Evolutionary conservation across 2,797 vertebrate genomes (phyloP).

Genomic region (Melopsittacus undulatus): DNA sequence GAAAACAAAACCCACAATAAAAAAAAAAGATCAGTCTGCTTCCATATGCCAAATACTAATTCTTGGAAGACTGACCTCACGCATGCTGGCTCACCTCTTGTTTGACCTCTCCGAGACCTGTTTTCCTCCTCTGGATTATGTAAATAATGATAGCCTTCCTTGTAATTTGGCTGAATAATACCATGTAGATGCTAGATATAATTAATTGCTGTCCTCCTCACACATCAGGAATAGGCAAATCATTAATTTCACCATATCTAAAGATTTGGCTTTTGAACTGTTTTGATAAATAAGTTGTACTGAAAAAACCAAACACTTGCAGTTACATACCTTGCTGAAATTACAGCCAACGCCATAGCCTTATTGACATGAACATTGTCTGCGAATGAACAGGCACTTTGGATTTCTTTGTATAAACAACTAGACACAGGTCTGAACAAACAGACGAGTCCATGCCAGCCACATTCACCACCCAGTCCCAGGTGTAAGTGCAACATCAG

Average conservation of each 20-base stretch:
- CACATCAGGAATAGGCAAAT: neutral
- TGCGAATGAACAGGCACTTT: neutral
- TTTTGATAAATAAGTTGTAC: neutral
- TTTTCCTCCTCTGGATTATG: constrained; percentile 5
- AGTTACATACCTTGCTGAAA: neutral
- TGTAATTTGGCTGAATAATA: neutral
- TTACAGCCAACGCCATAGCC: neutral
- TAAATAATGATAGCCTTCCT: neutral
- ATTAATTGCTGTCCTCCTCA: neutral
- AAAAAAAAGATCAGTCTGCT: neutral
- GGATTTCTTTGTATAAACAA: neutral
- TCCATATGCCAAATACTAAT: neutral
- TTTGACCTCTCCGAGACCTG: neutral
- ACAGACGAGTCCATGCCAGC: neutral
- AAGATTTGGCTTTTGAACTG: neutral
- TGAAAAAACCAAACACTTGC: neutral
- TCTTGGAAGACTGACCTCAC: constrained; percentile 15
- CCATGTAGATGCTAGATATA: neutral
- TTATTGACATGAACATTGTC: neutral
- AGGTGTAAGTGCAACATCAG: neutral
- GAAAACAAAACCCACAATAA: neutral
- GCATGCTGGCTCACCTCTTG: neutral
- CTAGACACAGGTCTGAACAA: neutral
- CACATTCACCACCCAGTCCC: neutral
- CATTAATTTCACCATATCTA: neutral